Percentiles rank a stretch among this genome's conserved stretches.
phyloP scores from a whole-genome alignment of 2,888 invertebrate genomes.

The Pelosia muscerda region DNA sequence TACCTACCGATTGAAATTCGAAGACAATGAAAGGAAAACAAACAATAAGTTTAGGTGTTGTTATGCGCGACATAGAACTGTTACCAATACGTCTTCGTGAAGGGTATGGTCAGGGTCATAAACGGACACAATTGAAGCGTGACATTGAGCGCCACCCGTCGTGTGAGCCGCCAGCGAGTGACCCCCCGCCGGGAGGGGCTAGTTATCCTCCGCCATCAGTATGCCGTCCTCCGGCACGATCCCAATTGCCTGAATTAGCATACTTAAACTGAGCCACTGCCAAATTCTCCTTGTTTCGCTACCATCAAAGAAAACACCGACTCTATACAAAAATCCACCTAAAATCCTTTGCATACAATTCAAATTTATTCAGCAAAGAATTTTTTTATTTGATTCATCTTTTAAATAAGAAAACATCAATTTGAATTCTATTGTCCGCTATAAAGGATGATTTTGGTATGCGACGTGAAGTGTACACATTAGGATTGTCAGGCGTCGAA shows the following conservation, averaged over 20 bases:
- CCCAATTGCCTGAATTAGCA: slow-evolving; percentile 81
- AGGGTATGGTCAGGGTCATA: slow-evolving; percentile 30
- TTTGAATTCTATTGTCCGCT: slow-evolving; percentile 36
- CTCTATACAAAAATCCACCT: slow-evolving; percentile 47
- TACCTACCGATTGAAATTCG: not conserved
- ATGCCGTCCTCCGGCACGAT: slow-evolving; percentile 62
- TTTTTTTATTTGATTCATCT: slow-evolving; percentile 32
- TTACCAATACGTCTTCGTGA: not conserved
- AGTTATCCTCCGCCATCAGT: slow-evolving; percentile 57
- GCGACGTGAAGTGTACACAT: slow-evolving; percentile 37
- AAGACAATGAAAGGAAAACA: not conserved
- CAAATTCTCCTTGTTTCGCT: slow-evolving; percentile 71
- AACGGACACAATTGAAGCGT: slow-evolving; percentile 40
- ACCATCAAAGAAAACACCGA: slow-evolving; percentile 71
- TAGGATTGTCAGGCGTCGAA: slow-evolving; percentile 65
- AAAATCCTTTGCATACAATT: slow-evolving; percentile 44
- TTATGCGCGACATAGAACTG: not conserved
- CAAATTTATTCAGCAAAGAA: slow-evolving; percentile 38
- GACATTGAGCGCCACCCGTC: slow-evolving; percentile 35
- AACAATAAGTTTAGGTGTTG: not conserved
- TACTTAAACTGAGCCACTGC: slow-evolving; percentile 75
- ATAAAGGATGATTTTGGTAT: slow-evolving; percentile 38
- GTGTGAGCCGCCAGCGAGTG: slow-evolving; percentile 36
- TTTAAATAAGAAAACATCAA: slow-evolving; percentile 21
- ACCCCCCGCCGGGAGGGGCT: slow-evolving; percentile 34